Conservation (phyloP, 2,113 vertebrate species). For the Myrmecobius fasciatus region DNA sequence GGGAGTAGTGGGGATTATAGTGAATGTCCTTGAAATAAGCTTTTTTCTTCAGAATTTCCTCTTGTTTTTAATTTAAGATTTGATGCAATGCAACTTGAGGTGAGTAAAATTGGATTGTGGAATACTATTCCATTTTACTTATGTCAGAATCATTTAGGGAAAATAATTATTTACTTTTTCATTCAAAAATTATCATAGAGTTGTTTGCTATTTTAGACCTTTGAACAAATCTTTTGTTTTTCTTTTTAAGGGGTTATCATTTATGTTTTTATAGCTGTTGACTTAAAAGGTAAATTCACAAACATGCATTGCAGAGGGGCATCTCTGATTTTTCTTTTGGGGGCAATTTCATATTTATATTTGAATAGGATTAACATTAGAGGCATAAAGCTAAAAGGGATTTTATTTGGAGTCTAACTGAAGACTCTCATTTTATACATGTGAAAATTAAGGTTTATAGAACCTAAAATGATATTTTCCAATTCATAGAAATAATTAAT, state of each 20-base stretch:
- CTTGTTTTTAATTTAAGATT: slow-evolving; percentile 11
- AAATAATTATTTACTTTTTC: neutral
- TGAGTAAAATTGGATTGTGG: neutral
- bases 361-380: neutral
- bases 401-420: neutral
- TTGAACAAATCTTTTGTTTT: neutral
- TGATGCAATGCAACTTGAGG: neutral
- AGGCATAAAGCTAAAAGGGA: neutral
- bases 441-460: neutral
- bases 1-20: neutral
- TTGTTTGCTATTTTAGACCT: neutral
- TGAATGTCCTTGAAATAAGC: neutral
- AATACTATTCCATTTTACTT: neutral
- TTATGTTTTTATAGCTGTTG: neutral
- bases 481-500: neutral
- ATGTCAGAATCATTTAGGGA: neutral
- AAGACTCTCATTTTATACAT: neutral
- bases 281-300: neutral
- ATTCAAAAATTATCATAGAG: neutral
- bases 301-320: neutral
- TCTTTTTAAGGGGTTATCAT: neutral
- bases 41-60: neutral
- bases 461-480: neutral
- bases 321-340: neutral
- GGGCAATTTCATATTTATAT: neutral